These are phyloP conservation scores for Meriones unguiculatus DNA, from an alignment of 2,113 vertebrate genomes.

Conservation along the genomic window DNA sequence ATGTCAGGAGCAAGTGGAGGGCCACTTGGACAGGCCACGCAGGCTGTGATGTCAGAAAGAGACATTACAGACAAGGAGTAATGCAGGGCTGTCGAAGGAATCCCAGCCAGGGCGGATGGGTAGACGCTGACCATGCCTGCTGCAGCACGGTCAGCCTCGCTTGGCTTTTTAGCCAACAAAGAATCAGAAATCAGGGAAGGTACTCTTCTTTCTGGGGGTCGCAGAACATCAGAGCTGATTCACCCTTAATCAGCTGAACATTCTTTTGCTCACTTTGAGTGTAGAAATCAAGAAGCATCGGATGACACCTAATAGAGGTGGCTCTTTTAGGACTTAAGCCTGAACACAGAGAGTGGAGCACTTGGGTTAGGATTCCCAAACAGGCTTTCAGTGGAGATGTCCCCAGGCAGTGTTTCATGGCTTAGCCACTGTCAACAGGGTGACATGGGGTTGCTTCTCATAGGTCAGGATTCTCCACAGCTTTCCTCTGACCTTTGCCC, in stretches of 20 bases:
- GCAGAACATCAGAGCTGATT: neutral
- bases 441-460: no score
- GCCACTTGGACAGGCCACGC: neutral
- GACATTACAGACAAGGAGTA: neutral
- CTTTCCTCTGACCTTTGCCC: neutral
- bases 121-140: neutral
- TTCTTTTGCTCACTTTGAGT: neutral
- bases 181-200: neutral
- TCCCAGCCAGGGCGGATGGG: neutral
- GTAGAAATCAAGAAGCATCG: neutral
- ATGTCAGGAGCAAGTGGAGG: neutral
- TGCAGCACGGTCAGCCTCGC: neutral
- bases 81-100: neutral
- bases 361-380: no score
- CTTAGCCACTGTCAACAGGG: neutral
- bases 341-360: neutral
- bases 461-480: neutral
- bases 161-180: neutral
- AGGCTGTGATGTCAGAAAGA: neutral
- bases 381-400: neutral
- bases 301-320: neutral
- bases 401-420: neutral
- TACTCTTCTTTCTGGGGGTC: neutral
- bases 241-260: no score
- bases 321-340: neutral